Conservation (phyloP, 1,140 invertebrate genomes). For the Diprion similis region DNA sequence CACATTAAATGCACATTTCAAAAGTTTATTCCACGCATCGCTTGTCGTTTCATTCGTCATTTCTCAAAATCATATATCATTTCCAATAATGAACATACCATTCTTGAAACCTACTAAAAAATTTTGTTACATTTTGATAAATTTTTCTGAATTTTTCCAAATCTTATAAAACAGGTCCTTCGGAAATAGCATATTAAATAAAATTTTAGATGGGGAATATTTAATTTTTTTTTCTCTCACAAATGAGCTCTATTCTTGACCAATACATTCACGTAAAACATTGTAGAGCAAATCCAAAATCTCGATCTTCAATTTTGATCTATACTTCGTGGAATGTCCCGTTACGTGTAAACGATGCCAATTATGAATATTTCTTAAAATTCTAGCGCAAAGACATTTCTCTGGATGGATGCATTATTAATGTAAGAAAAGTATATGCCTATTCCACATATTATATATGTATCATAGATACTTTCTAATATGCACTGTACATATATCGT, state of each 20-base stretch:
- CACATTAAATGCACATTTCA: too few relatives aligned
- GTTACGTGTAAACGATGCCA: not conserved
- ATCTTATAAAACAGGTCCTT: not conserved
- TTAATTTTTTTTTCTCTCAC: not conserved
- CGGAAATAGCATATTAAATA: not conserved
- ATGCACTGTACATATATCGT: too few relatives aligned
- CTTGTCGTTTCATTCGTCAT: too few relatives aligned
- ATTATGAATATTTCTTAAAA: not conserved
- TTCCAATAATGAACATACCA: too few relatives aligned
- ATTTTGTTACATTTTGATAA: too few relatives aligned
- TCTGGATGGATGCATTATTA: constrained; percentile 20
- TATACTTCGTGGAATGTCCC: not conserved
- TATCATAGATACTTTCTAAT: too few relatives aligned
- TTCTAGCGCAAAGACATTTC: not conserved
- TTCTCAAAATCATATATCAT: too few relatives aligned
- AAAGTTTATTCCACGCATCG: too few relatives aligned
- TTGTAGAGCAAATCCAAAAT: too few relatives aligned
- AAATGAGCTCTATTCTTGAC: not conserved
- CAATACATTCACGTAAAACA: not conserved
- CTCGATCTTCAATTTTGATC: not conserved
- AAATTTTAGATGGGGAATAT: not conserved
- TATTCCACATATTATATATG: too few relatives aligned
- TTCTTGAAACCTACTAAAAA: too few relatives aligned
- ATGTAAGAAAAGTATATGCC: constrained; percentile 23
- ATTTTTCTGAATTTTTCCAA: too few relatives aligned